A percentile compares a stretch with the other conserved stretches of the same genome.
Conservation (phyloP, 2,797 vertebrate genomes). For the Staurois parvus region DNA sequence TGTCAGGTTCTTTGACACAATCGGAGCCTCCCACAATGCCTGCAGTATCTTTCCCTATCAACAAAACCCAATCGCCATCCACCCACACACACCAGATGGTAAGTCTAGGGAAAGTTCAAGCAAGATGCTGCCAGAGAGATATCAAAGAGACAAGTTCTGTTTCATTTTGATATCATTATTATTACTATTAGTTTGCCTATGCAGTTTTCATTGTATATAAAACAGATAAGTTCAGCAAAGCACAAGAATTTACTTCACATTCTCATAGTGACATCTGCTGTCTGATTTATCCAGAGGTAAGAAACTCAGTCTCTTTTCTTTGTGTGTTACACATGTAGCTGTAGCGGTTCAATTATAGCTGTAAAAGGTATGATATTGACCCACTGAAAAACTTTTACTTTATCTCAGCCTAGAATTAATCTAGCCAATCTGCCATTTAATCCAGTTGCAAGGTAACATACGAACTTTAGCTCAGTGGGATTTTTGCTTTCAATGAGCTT, state of each 20-base stretch:
- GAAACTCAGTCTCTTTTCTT: neutral
- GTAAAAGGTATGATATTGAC: neutral
- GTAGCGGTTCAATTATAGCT: conserved; percentile 9
- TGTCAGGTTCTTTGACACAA: conserved; percentile 7
- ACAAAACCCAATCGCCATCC: conserved; percentile 27
- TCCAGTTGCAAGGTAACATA: neutral
- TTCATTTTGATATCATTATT: conserved; percentile 50
- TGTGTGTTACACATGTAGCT: neutral
- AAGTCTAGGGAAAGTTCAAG: conserved; percentile 48
- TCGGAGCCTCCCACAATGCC: conserved; percentile 34
- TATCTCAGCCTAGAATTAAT: too few relatives aligned
- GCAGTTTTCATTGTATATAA: conserved; percentile 50
- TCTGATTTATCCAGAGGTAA: conserved; percentile 40
- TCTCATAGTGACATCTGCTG: conserved; percentile 59
- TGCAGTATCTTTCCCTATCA: conserved; percentile 35
- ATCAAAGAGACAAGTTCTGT: conserved; percentile 26
- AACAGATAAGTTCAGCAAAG: conserved; percentile 33
- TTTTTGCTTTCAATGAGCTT: too few relatives aligned
- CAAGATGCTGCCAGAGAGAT: conserved; percentile 48
- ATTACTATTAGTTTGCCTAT: conserved; percentile 50
- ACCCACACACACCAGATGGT: conserved; percentile 58
- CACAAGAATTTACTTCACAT: conserved; percentile 11
- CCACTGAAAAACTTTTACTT: neutral
- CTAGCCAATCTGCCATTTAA: neutral
- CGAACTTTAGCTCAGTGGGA: neutral